Evolutionary conservation across 2,113 vertebrate genomes (phyloP), one percentile per base, ranked within the genome.

Genomic region (Ibidorhyncha struthersii): DNA sequence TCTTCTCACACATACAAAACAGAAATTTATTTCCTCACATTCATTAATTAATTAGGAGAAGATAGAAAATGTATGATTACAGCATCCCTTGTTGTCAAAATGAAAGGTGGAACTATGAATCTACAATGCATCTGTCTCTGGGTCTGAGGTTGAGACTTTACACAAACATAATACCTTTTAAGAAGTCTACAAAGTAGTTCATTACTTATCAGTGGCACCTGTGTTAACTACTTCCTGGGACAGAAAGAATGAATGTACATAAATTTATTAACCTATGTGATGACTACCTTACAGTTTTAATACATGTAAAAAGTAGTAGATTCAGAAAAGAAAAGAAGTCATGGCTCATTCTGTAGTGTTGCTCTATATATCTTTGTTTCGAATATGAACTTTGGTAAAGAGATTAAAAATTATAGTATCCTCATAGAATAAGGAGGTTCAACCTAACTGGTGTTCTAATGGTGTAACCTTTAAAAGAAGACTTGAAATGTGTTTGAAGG

Each of bases 321-420:
- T 76, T 93, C 58, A 86, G 67, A 76, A 96, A 95, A 94, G 26
- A 89, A 96, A 96, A 94, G 66, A 77, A 87, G 45, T 21, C 19
- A 6, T 88, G 55, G 18, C 41, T 96, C 26, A 49, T 81, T 96
- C 41, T 80, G 10, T 34, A 62, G 6, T 30, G 23, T 53, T 0
- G 1, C 10, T 82, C 1, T 1, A 40, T 27, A 9, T 1, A 36
- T 21, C 19, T 83, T 69, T 73, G 22, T 58, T 76, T 53, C 32
- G 3, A 80, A 56, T 85, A 25, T 50, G 77, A 93, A 93, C 7
- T 76, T 91, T 90, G 50, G 17, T 58, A 77, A 73, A 36, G 27
- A 90, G 12, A 14, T 65, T 84, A 80, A 91, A 90, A 95, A 69
- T 32, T 40, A 41, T 40, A 71, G 12, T 34, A 40, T 71, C 13